Base-by-base conservation (phyloP, 92 coral and sea anemone genomes). In the Parazoanthus darwini region DNA sequence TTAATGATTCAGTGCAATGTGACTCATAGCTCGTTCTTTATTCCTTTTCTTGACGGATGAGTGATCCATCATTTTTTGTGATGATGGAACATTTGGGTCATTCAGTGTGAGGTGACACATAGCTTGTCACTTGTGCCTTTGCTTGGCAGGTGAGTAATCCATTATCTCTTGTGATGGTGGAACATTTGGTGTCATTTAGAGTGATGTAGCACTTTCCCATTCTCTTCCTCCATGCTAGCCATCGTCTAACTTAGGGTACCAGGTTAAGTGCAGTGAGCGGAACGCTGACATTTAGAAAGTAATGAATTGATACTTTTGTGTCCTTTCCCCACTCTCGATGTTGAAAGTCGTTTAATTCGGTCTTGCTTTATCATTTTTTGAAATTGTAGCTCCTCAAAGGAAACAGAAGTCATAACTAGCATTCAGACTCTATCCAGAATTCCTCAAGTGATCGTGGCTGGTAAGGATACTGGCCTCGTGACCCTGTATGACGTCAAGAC, bases 381-480 rank as follows among this genome's bases (percentile, higher is more conserved):
- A 25, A 42, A 4, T 85, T 92, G 39, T 82, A 95, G 98, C 26
- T 95, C 98, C 44, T 94, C 98, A n/a, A 86, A 86, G 5, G 93
- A 93, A 50, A 42, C 59, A 29, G 93, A 92, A 79, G 77, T 78
- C 1, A 78, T 94, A 35, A 89, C 88, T 25, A 82, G 89, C 75
- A 83, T 87, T 35, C 87, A 79, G 4, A 88, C 90, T n/a, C 82
- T 95, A 82, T 38, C 89, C 66, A 88, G 78, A 86, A 92, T 88
- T 39, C 98, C 98, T 75, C 94, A 89, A 85, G 94, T 95, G 93
- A 81, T 95, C 72, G 91, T 90, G 39, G 91, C 94, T 3, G 85
- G 89, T 10, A 92, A 86, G 80, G 90, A 81, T 82, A 92, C 90
- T 79, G 93, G 94, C 6, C 89, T 85, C 0, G 89, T 95, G 43